Evolutionary conservation across 2,113 vertebrate species (phyloP).

Genomic region (Merops nubicus): DNA sequence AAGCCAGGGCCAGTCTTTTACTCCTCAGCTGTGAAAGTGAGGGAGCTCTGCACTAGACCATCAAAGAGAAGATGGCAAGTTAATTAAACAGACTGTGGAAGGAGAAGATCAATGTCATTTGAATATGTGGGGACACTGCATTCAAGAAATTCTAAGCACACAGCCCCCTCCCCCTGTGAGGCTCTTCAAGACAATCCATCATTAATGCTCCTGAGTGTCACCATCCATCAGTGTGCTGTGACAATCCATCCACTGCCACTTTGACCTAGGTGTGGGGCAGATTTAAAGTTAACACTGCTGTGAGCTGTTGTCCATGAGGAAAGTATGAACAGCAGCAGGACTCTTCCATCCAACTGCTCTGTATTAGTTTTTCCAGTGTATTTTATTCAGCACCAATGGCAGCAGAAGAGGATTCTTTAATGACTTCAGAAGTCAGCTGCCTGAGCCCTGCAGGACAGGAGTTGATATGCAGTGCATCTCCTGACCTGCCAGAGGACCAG

Average conservation of each 20-base stretch:
- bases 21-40: not conserved
- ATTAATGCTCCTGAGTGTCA: not conserved
- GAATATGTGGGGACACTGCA: not conserved
- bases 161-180: conserved; percentile 10
- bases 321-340: not conserved
- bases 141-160: not conserved
- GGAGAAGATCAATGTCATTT: not conserved
- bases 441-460: not conserved
- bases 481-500: not conserved
- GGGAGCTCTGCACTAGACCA: not conserved
- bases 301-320: not conserved
- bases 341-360: not conserved
- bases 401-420: not conserved
- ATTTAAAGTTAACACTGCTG: not conserved
- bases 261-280: not conserved
- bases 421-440: not conserved
- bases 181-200: not conserved
- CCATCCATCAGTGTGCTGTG: not conserved
- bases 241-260: not conserved
- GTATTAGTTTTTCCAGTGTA: not conserved
- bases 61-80: not conserved
- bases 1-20: not conserved
- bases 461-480: not conserved
- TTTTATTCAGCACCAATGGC: not conserved
- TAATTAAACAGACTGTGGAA: not conserved